A percentile compares a stretch with the other conserved stretches of the same genome.
Conservation (phyloP, 2,797 vertebrate species). For the Halcyon badia region DNA sequence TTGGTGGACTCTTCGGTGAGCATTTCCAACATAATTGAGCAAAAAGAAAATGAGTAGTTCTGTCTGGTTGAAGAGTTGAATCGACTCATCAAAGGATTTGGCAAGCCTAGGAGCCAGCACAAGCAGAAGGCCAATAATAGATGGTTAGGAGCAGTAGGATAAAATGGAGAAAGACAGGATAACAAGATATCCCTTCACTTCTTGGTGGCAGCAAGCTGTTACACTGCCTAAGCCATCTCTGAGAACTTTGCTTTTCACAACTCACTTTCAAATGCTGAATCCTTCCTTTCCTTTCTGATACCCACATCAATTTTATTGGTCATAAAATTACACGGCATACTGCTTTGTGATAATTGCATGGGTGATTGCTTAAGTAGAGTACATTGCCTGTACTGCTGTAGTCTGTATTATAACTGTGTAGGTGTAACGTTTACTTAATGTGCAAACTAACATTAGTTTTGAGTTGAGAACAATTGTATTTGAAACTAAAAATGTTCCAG, state of each 20-base stretch:
- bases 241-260: neutral
- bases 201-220: neutral
- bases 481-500: constrained; percentile 10
- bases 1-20: neutral
- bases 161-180: neutral
- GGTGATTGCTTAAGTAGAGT: neutral
- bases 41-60: neutral
- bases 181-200: neutral
- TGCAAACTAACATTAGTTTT: neutral
- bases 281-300: neutral
- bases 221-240: neutral
- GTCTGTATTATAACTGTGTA: neutral
- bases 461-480: neutral
- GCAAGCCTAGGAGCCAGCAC: neutral
- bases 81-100: neutral
- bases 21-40: neutral
- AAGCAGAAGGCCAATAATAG: neutral
- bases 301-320: neutral
- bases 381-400: neutral
- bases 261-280: neutral
- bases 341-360: neutral
- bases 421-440: neutral
- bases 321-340: neutral
- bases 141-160: neutral
- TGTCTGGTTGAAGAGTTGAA: neutral